These are phyloP conservation scores for Gasterosteus nipponicus DNA, from an alignment of 2,113 vertebrate species.

Conservation along the genomic window DNA sequence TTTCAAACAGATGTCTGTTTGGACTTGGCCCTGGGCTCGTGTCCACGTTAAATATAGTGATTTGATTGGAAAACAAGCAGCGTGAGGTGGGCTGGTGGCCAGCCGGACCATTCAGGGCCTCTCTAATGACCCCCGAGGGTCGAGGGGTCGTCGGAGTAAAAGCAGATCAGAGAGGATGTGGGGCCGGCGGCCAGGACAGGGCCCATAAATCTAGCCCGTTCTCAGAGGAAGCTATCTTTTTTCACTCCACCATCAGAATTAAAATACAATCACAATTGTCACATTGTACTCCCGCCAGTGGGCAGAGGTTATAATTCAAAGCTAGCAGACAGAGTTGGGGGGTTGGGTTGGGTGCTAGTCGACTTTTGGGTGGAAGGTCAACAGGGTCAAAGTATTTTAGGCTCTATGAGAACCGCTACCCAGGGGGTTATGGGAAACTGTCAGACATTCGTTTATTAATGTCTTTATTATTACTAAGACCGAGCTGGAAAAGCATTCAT, in stretches of 20 bases:
- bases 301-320: conserved; percentile 69
- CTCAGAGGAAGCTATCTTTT: conserved; percentile 80
- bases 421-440: conserved; percentile 56
- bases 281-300: conserved; percentile 68
- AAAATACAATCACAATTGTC: conserved; percentile 78
- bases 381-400: conserved; percentile 59
- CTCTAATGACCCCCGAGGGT: conserved; percentile 80
- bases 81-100: conserved; percentile 71
- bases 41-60: conserved; percentile 80
- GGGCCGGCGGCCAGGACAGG: conserved; percentile 74
- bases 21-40: conserved; percentile 74
- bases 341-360: conserved; percentile 36
- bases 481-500: conserved; percentile 3
- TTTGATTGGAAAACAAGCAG: conserved; percentile 79
- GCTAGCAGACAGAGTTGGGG: conserved; percentile 32
- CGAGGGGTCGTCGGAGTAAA: conserved; percentile 77
- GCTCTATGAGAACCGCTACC: conserved; percentile 23
- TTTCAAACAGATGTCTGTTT: conserved; percentile 79
- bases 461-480: conserved; percentile 2
- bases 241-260: conserved; percentile 73
- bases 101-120: conserved; percentile 74
- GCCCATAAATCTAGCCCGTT: conserved; percentile 77
- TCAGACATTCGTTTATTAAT: conserved; percentile 16
- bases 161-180: conserved; percentile 81
- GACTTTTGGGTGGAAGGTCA: conserved; percentile 56